Conservation (phyloP, 2,113 vertebrate species). For the Procavia capensis region DNA sequence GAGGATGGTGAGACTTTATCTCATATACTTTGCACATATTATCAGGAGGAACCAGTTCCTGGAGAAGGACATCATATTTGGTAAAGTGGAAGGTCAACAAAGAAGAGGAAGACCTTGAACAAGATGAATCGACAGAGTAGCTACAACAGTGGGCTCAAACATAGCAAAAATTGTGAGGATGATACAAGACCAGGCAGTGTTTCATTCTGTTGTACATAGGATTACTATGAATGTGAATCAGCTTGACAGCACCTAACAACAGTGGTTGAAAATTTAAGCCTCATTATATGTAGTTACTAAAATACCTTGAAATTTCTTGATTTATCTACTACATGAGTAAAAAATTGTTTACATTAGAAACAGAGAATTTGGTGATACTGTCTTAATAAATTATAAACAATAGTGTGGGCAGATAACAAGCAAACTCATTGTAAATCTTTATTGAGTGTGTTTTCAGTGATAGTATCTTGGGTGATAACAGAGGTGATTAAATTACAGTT, state of each 20-base stretch:
- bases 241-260: neutral
- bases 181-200: too few relatives aligned
- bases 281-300: neutral
- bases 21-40: too few relatives aligned
- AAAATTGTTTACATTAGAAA: neutral
- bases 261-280: neutral
- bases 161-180: too few relatives aligned
- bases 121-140: too few relatives aligned
- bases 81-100: too few relatives aligned
- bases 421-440: neutral
- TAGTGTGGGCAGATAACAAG: neutral
- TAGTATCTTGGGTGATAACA: neutral
- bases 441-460: neutral
- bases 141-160: too few relatives aligned
- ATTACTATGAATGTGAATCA: too few relatives aligned
- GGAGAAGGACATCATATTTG: too few relatives aligned
- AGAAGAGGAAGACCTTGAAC: too few relatives aligned
- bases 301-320: neutral
- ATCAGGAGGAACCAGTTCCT: too few relatives aligned
- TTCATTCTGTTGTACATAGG: too few relatives aligned
- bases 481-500: neutral
- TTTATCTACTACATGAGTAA: neutral
- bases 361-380: neutral
- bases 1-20: too few relatives aligned
- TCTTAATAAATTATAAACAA: neutral